phyloP scores from a whole-genome alignment of 2,113 vertebrate genomes.

The Urocynchramus pylzowi region DNA sequence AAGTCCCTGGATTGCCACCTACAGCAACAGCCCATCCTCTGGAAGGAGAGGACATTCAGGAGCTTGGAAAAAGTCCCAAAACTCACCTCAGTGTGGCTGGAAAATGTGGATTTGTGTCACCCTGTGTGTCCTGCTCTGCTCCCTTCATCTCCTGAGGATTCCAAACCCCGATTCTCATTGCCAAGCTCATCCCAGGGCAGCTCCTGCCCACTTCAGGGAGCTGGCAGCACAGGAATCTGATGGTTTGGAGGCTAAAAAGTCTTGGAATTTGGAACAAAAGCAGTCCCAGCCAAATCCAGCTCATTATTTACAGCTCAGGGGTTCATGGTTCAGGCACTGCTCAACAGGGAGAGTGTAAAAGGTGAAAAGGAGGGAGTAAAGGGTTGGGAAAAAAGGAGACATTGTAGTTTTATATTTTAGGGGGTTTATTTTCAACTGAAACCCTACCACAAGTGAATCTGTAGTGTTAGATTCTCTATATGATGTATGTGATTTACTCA shows the following conservation, averaged over 20 bases:
- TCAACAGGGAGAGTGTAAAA: neutral
- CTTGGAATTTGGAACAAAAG: neutral
- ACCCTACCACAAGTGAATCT: neutral
- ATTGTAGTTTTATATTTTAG: neutral
- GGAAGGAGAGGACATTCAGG: neutral
- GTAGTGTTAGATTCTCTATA: neutral
- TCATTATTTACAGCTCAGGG: neutral
- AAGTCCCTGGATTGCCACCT: neutral
- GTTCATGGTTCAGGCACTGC: neutral
- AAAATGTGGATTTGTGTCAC: neutral
- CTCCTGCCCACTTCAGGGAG: neutral
- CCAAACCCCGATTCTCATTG: neutral
- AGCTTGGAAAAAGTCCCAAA: neutral
- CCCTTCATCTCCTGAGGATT: neutral
- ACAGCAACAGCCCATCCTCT: neutral
- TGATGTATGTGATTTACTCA: neutral
- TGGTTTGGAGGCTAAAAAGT: neutral
- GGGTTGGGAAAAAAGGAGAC: neutral
- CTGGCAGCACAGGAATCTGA: neutral
- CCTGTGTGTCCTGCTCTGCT: rapidly evolving
- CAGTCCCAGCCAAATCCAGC: neutral
- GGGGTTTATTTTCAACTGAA: neutral
- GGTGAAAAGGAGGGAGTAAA: neutral
- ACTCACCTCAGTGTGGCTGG: neutral
- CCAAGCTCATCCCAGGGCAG: neutral